Conservation (phyloP, 2,113 vertebrate genomes). For the Stomatorhinus ivindoensis region DNA sequence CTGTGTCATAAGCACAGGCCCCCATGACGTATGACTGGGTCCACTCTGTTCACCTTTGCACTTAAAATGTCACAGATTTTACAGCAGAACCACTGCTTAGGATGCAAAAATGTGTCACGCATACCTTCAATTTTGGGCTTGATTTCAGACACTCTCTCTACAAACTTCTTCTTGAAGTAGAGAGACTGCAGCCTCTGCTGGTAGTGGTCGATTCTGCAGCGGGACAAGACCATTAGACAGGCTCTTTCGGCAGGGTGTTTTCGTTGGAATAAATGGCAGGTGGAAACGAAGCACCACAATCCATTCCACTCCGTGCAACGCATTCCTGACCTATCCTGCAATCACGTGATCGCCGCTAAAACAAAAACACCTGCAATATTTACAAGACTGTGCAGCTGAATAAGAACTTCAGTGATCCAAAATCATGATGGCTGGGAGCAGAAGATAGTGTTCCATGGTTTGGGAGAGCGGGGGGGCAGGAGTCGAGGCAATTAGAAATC, state of each 20-base stretch:
- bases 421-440: not conserved
- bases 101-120: slow-evolving; percentile 8
- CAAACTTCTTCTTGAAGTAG: slow-evolving; percentile 99
- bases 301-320: not conserved
- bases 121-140: slow-evolving; percentile 98
- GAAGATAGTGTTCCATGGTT: not conserved
- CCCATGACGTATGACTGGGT: not conserved
- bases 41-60: not conserved
- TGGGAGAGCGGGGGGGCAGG: slow-evolving; percentile 2
- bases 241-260: not conserved
- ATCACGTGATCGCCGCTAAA: not conserved
- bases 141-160: slow-evolving; percentile 93
- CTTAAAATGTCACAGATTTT: not conserved
- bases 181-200: slow-evolving; percentile 92
- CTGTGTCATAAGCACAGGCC: not conserved
- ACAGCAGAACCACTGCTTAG: not conserved
- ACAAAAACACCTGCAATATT: not conserved
- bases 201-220: slow-evolving; percentile 91
- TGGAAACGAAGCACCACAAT: not conserved
- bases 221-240: slow-evolving; percentile 7
- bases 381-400: not conserved
- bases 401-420: not conserved
- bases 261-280: not conserved
- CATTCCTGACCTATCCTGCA: not conserved
- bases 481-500: slow-evolving; percentile 73